A percentile compares a stretch with the other conserved stretches of the same genome.
These are phyloP conservation scores for Corythoichthys haematopterus DNA, from an alignment of 2,113 vertebrate genomes.

Conservation along the genomic window DNA sequence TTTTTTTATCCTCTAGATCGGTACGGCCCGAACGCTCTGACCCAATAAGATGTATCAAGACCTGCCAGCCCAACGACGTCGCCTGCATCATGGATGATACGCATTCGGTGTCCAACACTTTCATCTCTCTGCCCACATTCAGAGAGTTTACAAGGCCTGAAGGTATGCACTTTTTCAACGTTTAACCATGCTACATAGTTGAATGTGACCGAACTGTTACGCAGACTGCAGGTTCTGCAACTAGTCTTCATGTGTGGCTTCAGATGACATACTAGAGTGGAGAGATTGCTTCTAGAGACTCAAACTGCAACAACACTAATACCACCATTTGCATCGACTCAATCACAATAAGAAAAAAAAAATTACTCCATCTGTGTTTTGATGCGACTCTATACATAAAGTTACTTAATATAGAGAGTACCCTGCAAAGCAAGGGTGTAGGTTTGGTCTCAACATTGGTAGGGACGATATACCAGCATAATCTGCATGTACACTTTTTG, in stretches of 20 bases:
- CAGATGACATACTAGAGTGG: too few relatives aligned
- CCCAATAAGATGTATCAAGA: slow-evolving; percentile 86
- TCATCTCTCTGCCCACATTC: slow-evolving; percentile 91
- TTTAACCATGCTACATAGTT: too few relatives aligned
- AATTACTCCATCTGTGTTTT: background rate
- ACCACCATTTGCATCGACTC: background rate
- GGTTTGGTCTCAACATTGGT: too few relatives aligned
- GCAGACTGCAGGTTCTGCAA: too few relatives aligned
- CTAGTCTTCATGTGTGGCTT: too few relatives aligned
- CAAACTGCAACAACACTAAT: background rate
- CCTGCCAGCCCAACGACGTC: slow-evolving; percentile 79
- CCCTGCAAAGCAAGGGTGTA: too few relatives aligned
- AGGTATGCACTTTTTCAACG: slow-evolving; percentile 68
- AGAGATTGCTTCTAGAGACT: too few relatives aligned
- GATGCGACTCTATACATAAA: background rate
- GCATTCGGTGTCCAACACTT: slow-evolving; percentile 87
- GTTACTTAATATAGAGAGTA: background rate
- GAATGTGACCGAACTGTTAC: background rate
- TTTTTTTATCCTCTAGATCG: slow-evolving; percentile 50
- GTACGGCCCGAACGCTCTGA: slow-evolving; percentile 78
- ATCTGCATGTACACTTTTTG: too few relatives aligned
- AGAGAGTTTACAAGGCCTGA: slow-evolving; percentile 86
- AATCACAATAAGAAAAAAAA: background rate
- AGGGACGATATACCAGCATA: too few relatives aligned
- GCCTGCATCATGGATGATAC: slow-evolving; percentile 81